Evolutionary conservation across 2,797 vertebrate species (phyloP).

Genomic region (Poecilia velifera): DNA sequence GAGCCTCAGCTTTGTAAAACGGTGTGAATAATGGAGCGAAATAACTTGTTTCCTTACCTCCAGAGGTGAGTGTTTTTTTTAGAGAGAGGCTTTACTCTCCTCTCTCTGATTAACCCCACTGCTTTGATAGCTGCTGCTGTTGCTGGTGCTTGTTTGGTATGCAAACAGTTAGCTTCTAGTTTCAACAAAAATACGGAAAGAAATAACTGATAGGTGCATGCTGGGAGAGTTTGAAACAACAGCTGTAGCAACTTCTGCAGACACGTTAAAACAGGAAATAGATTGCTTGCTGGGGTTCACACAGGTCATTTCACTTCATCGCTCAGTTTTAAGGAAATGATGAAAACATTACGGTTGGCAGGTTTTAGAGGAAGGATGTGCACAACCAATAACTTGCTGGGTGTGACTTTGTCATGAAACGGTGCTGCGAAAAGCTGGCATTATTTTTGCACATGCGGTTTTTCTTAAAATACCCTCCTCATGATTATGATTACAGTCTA

Average conservation of each 20-base stretch:
- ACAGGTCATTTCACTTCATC: not conserved
- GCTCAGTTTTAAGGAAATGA: conserved; percentile 32
- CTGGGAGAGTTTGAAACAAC: not conserved
- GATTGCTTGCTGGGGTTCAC: not conserved
- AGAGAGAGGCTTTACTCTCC: conserved; percentile 2
- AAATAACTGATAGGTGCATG: not conserved
- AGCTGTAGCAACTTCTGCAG: conserved; percentile 2
- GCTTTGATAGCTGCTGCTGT: conserved; percentile 5
- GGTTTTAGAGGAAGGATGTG: conserved; percentile 1
- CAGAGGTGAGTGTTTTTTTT: conserved; percentile 59
- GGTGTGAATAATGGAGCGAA: conserved; percentile 58
- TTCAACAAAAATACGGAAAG: conserved; percentile 9
- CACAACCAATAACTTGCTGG: not conserved
- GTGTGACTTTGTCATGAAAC: not conserved
- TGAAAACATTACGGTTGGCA: conserved; percentile 1
- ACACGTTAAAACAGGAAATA: conserved; percentile 16
- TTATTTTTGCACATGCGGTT: not conserved
- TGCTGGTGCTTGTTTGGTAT: conserved; percentile 29
- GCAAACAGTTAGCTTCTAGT: conserved; percentile 18
- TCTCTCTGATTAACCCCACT: conserved; percentile 37
- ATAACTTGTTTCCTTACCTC: conserved; percentile 68
- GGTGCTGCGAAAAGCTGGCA: not conserved
- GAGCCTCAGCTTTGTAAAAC: not conserved
- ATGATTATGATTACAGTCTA: not conserved
- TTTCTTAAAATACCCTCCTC: not conserved